These are phyloP conservation scores for Epizoanthus scotinus DNA, from an alignment of 92 coral and sea anemone genomes.

Conservation along the genomic window DNA sequence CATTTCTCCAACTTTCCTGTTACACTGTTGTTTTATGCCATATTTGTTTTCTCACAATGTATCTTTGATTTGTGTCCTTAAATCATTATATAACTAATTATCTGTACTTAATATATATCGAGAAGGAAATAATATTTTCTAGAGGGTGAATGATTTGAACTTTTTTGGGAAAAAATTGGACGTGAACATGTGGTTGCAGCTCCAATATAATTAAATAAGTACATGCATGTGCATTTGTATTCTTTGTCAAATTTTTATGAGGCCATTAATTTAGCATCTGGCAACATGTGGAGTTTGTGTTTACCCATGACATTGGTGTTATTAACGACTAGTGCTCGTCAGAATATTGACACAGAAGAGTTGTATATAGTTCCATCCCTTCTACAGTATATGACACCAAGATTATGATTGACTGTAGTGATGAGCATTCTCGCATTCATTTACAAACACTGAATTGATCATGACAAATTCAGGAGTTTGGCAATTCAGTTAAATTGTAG, in stretches of 20 bases:
- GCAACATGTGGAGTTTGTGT: not conserved
- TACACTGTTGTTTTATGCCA: too few relatives aligned
- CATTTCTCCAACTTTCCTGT: too few relatives aligned
- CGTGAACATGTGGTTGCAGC: too few relatives aligned
- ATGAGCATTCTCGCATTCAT: not conserved
- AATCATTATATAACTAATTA: too few relatives aligned
- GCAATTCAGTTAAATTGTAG: constrained; percentile 9
- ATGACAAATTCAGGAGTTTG: constrained; percentile 8
- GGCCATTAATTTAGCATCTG: not conserved
- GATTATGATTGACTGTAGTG: constrained; percentile 5
- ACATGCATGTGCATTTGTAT: not conserved
- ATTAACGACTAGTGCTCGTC: too few relatives aligned
- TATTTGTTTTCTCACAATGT: too few relatives aligned
- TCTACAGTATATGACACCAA: not conserved
- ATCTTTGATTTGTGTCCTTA: too few relatives aligned
- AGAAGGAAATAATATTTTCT: too few relatives aligned
- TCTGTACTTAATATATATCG: too few relatives aligned
- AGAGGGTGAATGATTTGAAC: too few relatives aligned
- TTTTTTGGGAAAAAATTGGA: too few relatives aligned
- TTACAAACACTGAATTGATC: not conserved
- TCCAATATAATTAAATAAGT: too few relatives aligned
- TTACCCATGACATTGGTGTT: not conserved
- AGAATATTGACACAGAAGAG: not conserved
- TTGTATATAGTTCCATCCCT: constrained; percentile 7
- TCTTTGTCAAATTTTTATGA: not conserved